Conservation (phyloP, 2,888 invertebrate genomes). For the Drosophila neonasuta region DNA sequence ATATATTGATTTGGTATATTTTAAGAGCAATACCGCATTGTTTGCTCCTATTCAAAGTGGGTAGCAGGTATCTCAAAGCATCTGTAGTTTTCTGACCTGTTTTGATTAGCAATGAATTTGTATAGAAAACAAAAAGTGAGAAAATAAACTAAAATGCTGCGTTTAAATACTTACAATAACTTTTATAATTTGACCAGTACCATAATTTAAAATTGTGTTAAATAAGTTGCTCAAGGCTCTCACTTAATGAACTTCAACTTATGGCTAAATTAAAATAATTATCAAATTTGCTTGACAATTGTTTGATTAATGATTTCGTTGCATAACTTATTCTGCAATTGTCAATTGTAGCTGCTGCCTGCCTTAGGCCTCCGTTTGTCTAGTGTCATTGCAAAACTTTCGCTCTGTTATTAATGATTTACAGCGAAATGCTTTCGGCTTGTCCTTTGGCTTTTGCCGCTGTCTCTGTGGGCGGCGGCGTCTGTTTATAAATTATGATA, state of each 20-base stretch:
- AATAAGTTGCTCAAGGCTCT: too few species aligned
- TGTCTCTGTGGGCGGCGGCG: conserved; percentile 13
- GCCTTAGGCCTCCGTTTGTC: not conserved
- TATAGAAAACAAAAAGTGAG: too few species aligned
- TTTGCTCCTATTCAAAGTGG: too few species aligned
- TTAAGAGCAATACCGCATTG: too few species aligned
- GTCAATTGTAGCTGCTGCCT: conserved; percentile 1
- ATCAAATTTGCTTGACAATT: not conserved
- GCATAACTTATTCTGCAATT: not conserved
- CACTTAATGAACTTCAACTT: not conserved
- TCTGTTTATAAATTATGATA: conserved; percentile 63
- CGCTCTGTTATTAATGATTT: conserved; percentile 60
- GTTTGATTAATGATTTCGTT: not conserved
- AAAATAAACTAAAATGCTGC: too few species aligned
- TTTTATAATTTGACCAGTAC: too few species aligned
- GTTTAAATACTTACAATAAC: too few species aligned
- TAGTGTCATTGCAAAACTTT: conserved; percentile 36
- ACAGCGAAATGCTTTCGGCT: conserved; percentile 33
- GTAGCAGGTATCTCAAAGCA: too few species aligned
- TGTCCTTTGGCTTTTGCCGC: conserved; percentile 31
- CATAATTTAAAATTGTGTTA: too few species aligned
- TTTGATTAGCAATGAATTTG: too few species aligned
- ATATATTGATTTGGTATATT: too few species aligned
- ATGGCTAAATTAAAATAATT: not conserved
- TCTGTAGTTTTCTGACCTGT: too few species aligned